Base-by-base conservation (phyloP, 2,113 vertebrate genomes). In the Halcyon senegalensis region DNA sequence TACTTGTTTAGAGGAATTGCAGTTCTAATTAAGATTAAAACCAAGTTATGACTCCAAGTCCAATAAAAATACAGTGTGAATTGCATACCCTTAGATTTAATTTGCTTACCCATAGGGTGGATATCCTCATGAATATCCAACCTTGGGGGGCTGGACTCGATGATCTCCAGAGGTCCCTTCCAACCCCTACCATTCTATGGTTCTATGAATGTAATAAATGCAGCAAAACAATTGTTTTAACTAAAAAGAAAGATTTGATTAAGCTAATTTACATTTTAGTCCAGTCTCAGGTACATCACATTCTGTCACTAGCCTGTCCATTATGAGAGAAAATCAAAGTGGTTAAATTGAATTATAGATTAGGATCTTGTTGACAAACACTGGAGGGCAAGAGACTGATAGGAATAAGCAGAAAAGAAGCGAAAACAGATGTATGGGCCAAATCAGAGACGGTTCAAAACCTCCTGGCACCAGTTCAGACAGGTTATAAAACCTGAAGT, bases 21-120 rank as follows among this genome's bases (percentile, higher is more conserved):
- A 43, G 12, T 62, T 80, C 93, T 97, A 96, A 96, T 96, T 95
- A 94, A 69, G 69, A 88, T 90, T 88, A 89, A 91, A 90, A 84
- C 18, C 75, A 43, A 95, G 33, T 62, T 77, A 63, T 91, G 92
- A 90, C 59, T 67, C 75, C 35, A 59, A 82, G 25, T 18, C 44
- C 68, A 66, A 64, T 62, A 93, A 88, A 90, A 63, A 58, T 46
- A 78, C 16, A 23, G 63, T 78, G 60, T 69, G 73, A 75, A 39
- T 50, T 87, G 18, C 35, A 63, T 82, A 58, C 23, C 58, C 69
- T 73, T 82, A 50, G 51, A 74, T 88, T 97, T 80, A 80, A 90
- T 92, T 77, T 96, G 51, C 77, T 93, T 77, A 55, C 41, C 83
- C 91, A 55, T 10, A 73, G 66, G 53, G 60, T 84, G 62, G 87